phyloP scores from a whole-genome alignment of 2,888 invertebrate genomes.

The Apotomis turbidana region DNA sequence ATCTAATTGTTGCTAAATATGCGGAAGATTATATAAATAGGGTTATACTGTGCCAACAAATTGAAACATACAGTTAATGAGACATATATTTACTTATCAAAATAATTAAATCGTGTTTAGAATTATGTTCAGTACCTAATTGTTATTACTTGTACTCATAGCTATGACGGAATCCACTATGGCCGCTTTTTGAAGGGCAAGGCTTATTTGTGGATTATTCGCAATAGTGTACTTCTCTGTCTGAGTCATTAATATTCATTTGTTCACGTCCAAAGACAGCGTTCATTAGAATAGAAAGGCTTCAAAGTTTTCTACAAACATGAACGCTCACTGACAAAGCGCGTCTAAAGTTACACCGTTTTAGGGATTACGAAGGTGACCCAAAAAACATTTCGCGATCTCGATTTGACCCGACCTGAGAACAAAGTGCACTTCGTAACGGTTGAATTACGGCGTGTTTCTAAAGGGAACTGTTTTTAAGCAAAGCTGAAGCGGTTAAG shows the following conservation, averaged over 20 bases:
- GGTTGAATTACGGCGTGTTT: constrained; percentile 6
- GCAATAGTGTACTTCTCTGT: constrained; percentile 6
- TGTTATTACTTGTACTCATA: not conserved
- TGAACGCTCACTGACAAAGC: constrained; percentile 3
- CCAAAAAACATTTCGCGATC: constrained; percentile 12
- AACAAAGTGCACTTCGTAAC: constrained; percentile 2
- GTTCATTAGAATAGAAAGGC: constrained; percentile 17
- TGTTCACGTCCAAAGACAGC: constrained; percentile 11
- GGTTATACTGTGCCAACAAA: not conserved
- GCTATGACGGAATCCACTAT: constrained; percentile 4
- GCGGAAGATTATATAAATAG: not conserved
- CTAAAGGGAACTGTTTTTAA: constrained; percentile 27
- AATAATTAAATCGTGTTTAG: not conserved
- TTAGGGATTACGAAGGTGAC: constrained; percentile 6
- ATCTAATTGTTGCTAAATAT: not conserved
- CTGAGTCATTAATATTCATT: constrained; percentile 19
- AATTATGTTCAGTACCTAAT: not conserved
- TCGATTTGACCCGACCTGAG: constrained; percentile 8
- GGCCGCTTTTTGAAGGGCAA: constrained; percentile 8
- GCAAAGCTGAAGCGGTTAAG: constrained; percentile 17
- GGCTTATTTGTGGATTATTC: not conserved
- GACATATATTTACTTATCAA: not conserved
- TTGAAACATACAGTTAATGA: not conserved
- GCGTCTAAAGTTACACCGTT: constrained; percentile 6
- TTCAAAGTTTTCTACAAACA: not conserved